These are phyloP conservation scores for Aphelenchoides bicaudatus DNA, from an alignment of 2,888 invertebrate species.

Conservation along the genomic window DNA sequence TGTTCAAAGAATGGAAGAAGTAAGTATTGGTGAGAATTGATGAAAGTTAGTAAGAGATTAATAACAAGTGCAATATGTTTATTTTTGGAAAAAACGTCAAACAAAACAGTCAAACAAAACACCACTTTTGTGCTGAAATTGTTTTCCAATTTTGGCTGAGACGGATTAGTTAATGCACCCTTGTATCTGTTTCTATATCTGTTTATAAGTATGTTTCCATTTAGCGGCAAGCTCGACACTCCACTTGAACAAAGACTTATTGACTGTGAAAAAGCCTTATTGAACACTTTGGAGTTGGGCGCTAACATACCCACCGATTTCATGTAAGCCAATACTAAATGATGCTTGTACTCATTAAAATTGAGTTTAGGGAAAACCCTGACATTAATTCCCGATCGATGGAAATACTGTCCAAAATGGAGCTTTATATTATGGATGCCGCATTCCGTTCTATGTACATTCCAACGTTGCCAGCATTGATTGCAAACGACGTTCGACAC, in stretches of 20 bases:
- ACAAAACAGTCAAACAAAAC: neutral
- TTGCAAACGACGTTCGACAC: constrained; percentile 8
- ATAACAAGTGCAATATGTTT: neutral
- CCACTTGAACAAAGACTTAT: constrained; percentile 11
- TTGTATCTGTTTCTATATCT: too few relatives aligned
- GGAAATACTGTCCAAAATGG: constrained; percentile 12
- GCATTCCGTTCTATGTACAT: too few relatives aligned
- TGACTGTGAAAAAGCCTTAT: constrained; percentile 13
- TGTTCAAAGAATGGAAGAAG: constrained; percentile 18
- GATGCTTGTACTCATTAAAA: too few relatives aligned
- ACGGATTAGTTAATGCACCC: too few relatives aligned
- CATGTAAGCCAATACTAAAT: too few relatives aligned
- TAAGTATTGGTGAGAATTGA: neutral
- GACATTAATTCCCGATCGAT: constrained; percentile 3
- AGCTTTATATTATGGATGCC: constrained; percentile 6
- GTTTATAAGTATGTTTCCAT: neutral
- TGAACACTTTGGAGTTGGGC: constrained; percentile 14
- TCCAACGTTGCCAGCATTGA: neutral
- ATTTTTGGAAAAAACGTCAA: neutral
- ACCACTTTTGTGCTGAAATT: neutral
- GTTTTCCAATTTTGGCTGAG: too few relatives aligned
- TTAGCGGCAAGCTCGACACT: constrained; percentile 16
- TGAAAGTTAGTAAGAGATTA: too few relatives aligned
- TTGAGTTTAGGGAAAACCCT: too few relatives aligned
- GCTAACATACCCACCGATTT: constrained; percentile 16